Evolutionary conservation across 2,888 invertebrate genomes (phyloP), one percentile per base, ranked within the genome.

Genomic region (Asteroscopus sphinx): DNA sequence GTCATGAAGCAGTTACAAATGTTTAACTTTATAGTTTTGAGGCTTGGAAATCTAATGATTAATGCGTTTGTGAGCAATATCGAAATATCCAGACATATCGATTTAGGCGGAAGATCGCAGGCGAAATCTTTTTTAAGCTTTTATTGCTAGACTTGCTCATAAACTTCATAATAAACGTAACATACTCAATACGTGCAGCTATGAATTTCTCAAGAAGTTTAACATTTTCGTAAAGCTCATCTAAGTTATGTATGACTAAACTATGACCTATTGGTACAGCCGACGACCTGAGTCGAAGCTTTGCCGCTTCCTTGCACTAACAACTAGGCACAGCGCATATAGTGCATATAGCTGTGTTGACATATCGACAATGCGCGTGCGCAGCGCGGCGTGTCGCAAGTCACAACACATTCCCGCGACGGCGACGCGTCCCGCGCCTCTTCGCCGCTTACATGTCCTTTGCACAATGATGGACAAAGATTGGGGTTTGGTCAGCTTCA

Each of bases 321-420:
- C 6, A 16, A 32, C 46, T 39, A 40, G n/a, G 2, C 13, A 33
- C 36, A 32, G 16, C 16, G 11, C 36, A 28, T 13, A 21, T 16
- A 33, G 8, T 33, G 21, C 30, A n/a, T 7, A n/a, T 9, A 17
- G 28, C 21, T 13, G 15, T 7, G 33, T 62, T 40, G 44, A 56
- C 56, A 63, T 44, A 62, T 40, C 39, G 44, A 41, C 36, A 28
- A 41, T 33, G 46, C 32, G 13, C 40, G 8, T 9, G 36, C 51
- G 36, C 35, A 2, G 8, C 4, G 8, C 8, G 25, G 1, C 6
- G 9, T 45, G 37, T 48, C 28, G 48, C 60, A 21, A 21, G 2
- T n/a, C n/a, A n/a, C 21, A 60, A 53, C 44, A 41, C 40, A 66
- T 59, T 66, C 60, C 44, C 36, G 26, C 37, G 21, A 12, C 30